A percentile compares a stretch with the other conserved stretches of the same genome.
These are phyloP conservation scores for Nebria ingens DNA, from an alignment of 1,140 invertebrate genomes.

Conservation along the genomic window DNA sequence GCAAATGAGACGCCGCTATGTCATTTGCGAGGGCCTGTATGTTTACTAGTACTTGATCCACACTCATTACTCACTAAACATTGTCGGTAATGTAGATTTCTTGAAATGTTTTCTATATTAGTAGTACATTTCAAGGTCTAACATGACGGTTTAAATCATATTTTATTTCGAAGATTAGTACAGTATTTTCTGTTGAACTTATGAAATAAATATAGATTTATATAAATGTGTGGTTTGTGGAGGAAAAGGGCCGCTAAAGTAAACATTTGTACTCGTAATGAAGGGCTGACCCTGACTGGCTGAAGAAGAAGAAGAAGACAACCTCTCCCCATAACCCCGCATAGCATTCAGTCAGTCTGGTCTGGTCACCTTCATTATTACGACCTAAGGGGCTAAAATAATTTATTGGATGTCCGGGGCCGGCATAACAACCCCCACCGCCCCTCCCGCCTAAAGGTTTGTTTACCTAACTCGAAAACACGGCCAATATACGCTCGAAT, in stretches of 20 bases:
- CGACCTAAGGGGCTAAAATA: background rate
- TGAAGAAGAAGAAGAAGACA: too few relatives aligned
- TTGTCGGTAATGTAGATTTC: background rate
- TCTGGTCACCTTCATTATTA: constrained; percentile 5
- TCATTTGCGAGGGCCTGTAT: background rate
- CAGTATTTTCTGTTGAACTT: too few relatives aligned
- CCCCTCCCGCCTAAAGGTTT: background rate
- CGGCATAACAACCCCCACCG: background rate
- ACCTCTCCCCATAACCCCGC: too few relatives aligned
- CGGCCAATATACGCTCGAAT: background rate
- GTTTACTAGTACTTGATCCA: background rate
- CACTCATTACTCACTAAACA: background rate
- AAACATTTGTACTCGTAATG: constrained; percentile 20
- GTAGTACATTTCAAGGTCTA: too few relatives aligned
- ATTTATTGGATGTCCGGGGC: too few relatives aligned
- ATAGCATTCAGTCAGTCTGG: constrained; percentile 6
- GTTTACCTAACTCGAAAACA: background rate
- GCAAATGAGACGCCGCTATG: background rate
- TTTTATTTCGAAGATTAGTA: too few relatives aligned
- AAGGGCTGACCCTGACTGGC: too few relatives aligned
- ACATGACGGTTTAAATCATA: too few relatives aligned
- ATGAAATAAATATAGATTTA: too few relatives aligned
- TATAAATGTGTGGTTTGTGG: too few relatives aligned
- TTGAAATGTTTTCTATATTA: too few relatives aligned
- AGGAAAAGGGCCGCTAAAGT: too few relatives aligned